Evolutionary conservation across 2,888 invertebrate species (phyloP).

Genomic region (Teleogryllus oceanicus): DNA sequence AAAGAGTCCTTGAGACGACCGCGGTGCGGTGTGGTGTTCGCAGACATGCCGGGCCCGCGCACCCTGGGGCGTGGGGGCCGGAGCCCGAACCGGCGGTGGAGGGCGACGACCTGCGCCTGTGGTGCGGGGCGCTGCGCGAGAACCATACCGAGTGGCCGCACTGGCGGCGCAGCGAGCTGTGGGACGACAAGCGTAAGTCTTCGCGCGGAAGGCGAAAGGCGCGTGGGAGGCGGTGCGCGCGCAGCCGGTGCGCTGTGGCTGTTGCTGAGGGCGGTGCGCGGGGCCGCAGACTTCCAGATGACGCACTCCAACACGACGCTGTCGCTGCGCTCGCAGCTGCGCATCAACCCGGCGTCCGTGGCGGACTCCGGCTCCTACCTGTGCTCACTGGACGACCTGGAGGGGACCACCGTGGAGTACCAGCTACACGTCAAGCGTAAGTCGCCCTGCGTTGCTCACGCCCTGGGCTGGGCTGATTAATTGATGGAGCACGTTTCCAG

Average conservation of each 20-base stretch:
- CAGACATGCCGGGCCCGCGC: background rate
- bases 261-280: too few species aligned
- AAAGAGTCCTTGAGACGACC: too few species aligned
- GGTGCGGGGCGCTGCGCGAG: slow-evolving; percentile 8
- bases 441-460: background rate
- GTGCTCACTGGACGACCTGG: background rate
- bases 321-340: background rate
- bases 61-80: background rate
- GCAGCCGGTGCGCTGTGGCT: too few species aligned
- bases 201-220: too few species aligned
- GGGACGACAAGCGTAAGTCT: too few species aligned
- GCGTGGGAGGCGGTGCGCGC: too few species aligned
- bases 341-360: background rate
- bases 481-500: background rate
- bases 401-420: background rate
- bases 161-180: background rate
- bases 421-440: background rate
- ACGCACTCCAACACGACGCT: background rate
- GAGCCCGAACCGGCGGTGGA: background rate
- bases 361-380: background rate
- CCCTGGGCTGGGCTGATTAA: too few species aligned
- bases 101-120: background rate
- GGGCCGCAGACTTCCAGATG: background rate
- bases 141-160: background rate
- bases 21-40: background rate